Evolutionary conservation across 1,140 invertebrate species (phyloP), one percentile per base, ranked within the genome.

Genomic region (Scaptomyza pallida): DNA sequence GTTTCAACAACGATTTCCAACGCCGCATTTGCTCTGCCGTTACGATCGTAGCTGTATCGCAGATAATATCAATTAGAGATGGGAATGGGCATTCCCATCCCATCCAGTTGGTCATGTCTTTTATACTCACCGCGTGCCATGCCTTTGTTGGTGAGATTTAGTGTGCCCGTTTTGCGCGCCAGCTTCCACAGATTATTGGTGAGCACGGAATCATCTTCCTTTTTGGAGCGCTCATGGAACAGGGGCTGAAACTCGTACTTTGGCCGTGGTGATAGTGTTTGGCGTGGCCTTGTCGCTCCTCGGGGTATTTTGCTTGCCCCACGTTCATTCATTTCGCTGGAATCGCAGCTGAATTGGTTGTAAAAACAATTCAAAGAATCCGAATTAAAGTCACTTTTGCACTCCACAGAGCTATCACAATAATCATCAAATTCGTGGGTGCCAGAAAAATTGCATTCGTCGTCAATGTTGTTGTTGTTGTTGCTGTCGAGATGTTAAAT

Each of bases 61-160:
- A 37, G 33, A 37, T 37, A 5, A 37, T 37, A 37, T 37, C 2
- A n/a, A 37, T 37, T n/a, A n/a, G 33, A 37, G 33, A 37, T 37
- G 33, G 33, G 33, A 37, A 37, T n/a, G 33, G 33, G 33, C 33
- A 12, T 3, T 37, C 9, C 33, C 9, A 35, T 35, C 10, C 33
- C 33, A 35, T n/a, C 10, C 33, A 9, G 33, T 37, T 37, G 1
- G 1, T 3, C 12, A 37, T 37, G 4, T 4, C 4, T 43, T 41
- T 50, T 43, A 13, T 50, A 86, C 92, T 92, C 92, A 97, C 97
- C 95, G 92, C 93, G 92, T 21, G 93, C 92, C 56, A 97, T 92
- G 60, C 94, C 95, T 90, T 94, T 94, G 64, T 94, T 94, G 33
- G 95, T 94, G 60, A 98, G 93, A 93, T 96, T 96, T 13, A 98